phyloP scores from a whole-genome alignment of 2,113 vertebrate genomes.

The Pelvicachromis taeniatus region DNA sequence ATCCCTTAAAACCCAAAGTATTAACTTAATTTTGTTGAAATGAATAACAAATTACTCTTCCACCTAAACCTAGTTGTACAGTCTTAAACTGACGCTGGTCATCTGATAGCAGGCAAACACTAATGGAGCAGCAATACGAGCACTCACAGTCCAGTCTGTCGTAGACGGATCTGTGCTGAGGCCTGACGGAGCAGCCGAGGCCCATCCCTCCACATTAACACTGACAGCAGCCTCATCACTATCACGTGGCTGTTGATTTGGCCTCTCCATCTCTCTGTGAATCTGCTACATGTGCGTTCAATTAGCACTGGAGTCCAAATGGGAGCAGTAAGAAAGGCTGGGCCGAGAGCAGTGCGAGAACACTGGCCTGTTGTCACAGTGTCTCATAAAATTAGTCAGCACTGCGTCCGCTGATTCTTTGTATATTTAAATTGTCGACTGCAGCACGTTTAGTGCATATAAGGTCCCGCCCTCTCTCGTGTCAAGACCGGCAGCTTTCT shows the following conservation, averaged over 20 bases:
- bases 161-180: not conserved
- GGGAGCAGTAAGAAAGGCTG: slow-evolving; percentile 12
- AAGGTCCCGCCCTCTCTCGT: not conserved
- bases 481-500: not conserved
- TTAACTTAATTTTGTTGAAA: not conserved
- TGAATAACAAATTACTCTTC: slow-evolving; percentile 1
- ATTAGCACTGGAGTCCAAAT: slow-evolving; percentile 55
- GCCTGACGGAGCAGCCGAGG: not conserved
- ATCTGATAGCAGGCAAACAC: not conserved
- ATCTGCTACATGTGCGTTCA: slow-evolving; percentile 63
- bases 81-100: not conserved
- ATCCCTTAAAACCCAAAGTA: not conserved
- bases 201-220: not conserved
- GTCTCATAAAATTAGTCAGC: slow-evolving; percentile 63
- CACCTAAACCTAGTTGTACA: not conserved
- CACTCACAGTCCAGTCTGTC: not conserved
- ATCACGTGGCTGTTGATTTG: slow-evolving; percentile 17
- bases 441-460: not conserved
- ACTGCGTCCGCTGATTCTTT: slow-evolving; percentile 26
- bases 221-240: not conserved
- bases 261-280: not conserved
- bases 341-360: slow-evolving; percentile 34
- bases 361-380: slow-evolving; percentile 53
- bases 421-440: not conserved
- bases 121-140: slow-evolving; percentile 4